Evolutionary conservation across 2,797 vertebrate species (phyloP).

Genomic region (Notoglanidium macrostoma): DNA sequence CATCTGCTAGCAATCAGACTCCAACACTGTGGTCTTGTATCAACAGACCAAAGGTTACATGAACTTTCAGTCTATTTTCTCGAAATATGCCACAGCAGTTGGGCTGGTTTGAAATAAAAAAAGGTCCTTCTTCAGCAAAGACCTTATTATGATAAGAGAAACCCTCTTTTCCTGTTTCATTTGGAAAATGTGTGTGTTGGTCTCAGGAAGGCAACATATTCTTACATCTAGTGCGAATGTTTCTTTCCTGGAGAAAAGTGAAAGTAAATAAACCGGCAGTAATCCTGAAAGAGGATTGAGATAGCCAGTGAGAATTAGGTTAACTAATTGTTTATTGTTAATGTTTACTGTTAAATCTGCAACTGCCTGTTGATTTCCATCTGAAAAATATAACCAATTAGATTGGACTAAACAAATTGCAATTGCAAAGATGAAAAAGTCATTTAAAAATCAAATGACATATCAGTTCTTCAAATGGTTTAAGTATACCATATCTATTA

Average conservation of each 20-base stretch:
- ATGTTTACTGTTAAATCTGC: background rate
- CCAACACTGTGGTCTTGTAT: slow-evolving; percentile 73
- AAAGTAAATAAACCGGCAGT: slow-evolving; percentile 34
- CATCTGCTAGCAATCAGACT: slow-evolving; percentile 67
- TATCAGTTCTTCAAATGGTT: background rate
- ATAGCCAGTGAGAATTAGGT: background rate
- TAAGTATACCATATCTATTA: background rate
- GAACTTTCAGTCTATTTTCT: slow-evolving; percentile 64
- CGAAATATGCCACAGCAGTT: slow-evolving; percentile 68
- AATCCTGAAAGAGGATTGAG: background rate
- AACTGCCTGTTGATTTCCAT: background rate
- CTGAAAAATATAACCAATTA: background rate
- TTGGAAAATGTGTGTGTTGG: slow-evolving; percentile 81
- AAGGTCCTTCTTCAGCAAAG: slow-evolving; percentile 70
- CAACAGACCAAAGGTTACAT: slow-evolving; percentile 71
- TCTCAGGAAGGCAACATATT: slow-evolving; percentile 88
- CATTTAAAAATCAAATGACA: background rate
- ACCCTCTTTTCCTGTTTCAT: slow-evolving; percentile 90
- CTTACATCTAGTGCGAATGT: slow-evolving; percentile 80
- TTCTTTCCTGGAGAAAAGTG: slow-evolving; percentile 47
- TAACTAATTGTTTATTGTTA: slow-evolving; percentile 18
- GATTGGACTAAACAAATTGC: background rate
- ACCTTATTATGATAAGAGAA: slow-evolving; percentile 86
- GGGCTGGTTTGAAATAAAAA: slow-evolving; percentile 79
- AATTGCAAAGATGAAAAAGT: background rate